Evolutionary conservation across 1,140 invertebrate species (phyloP), one percentile per base, ranked within the genome.

Genomic region (Telenomus remus): DNA sequence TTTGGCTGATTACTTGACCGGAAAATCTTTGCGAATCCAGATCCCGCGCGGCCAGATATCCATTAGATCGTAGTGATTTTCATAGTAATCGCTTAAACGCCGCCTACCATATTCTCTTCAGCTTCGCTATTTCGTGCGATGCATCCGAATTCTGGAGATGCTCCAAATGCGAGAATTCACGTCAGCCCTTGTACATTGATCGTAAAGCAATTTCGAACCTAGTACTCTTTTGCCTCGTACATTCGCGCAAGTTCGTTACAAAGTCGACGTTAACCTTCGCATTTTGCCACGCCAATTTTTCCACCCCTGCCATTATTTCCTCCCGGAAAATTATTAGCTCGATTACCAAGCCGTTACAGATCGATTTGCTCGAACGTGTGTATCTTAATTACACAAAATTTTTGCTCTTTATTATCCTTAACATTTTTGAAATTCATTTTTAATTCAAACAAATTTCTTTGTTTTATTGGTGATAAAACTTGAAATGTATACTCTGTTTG

Each of bases 1-100:
- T 74, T 78, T 54, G 79, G 51, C 56, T 72, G 80, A 78, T 82
- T 76, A 76, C 73, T 80, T 79, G 78, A 63, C 69, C 70, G 70
- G 76, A 79, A 82, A 72, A 77, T 68, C 69, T 66, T n/a, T 74
- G 55, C 66, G 57, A 50, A 68, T 57, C 19, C 37, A 57, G 48
- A 56, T 57, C 66, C 59, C 55, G 56, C 53, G 57, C 63, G 53
- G 72, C 68, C 39, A 49, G 66, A 69, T 59, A 74, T 68, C 56
- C 66, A 72, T 69, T 75, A 69, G 60, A 69, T 77, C 64, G 71
- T 72, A 76, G 51, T 64, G 75, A 79, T 79, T 80, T 81, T 81
- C 8, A 44, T 44, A 44, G 43, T 75, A 80, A 81, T 75, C 71
- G 51, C 53, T 68, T 71, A 78, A 78, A 60, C 46, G 27, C 60